Conservation (phyloP, 2,797 vertebrate species). For the Micrastur ruficollis region DNA sequence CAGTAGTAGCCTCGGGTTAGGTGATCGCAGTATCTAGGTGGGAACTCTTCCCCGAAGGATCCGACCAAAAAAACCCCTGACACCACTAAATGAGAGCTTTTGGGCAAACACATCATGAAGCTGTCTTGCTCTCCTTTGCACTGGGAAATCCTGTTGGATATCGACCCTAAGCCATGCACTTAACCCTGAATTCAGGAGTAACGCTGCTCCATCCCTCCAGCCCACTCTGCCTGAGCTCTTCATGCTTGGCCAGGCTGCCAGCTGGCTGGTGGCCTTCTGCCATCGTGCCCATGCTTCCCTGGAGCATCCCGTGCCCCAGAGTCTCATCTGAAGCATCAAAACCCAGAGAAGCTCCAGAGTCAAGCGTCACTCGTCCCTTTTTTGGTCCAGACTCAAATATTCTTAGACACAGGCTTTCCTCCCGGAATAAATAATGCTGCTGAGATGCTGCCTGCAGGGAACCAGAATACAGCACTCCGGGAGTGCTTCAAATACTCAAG, state of each 20-base stretch:
- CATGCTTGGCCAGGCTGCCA: not conserved
- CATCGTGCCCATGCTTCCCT: fast-evolving
- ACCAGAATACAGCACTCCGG: fast-evolving
- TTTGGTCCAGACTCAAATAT: not conserved
- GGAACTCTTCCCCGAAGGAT: not conserved
- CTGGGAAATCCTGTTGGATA: not conserved
- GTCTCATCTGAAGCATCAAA: not conserved
- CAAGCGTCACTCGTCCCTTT: fast-evolving
- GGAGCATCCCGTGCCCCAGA: fast-evolving
- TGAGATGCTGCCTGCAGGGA: not conserved
- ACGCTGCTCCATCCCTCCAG: not conserved
- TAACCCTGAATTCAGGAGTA: not conserved
- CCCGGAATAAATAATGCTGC: not conserved
- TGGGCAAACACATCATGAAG: not conserved
- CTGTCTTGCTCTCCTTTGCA: not conserved
- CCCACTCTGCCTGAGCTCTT: not conserved
- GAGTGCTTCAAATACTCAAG: not conserved
- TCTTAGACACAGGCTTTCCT: not conserved
- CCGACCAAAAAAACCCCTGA: not conserved
- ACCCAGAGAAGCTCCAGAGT: not conserved
- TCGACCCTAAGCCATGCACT: fast-evolving
- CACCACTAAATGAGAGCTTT: not conserved
- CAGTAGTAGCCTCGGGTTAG: not conserved
- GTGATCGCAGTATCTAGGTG: not conserved
- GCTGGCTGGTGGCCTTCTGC: not conserved